A percentile compares a stretch with the other conserved stretches of the same genome.
Conservation (phyloP, 2,888 invertebrate genomes). For the Neuroscelio doddi region DNA sequence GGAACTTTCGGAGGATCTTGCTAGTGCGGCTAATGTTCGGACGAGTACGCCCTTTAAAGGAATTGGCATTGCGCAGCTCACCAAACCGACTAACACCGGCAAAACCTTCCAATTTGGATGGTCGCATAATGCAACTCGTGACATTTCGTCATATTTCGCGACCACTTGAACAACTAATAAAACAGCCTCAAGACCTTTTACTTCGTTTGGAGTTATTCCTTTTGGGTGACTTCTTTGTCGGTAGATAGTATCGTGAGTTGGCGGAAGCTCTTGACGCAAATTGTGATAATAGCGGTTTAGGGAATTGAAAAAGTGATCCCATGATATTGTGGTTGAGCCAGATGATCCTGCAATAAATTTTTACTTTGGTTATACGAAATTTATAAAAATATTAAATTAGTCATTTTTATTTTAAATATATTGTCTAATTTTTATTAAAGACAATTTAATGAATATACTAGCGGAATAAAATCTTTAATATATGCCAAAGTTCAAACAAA, state of each 20-base stretch:
- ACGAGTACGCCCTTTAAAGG: constrained; percentile 89
- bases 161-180: constrained; percentile 84
- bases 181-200: constrained; percentile 89
- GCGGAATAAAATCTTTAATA: too few relatives aligned
- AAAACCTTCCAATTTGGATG: constrained; percentile 91
- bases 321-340: constrained; percentile 77
- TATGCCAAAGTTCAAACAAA: too few relatives aligned
- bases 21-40: constrained; percentile 84
- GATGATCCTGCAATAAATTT: constrained; percentile 59
- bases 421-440: too few relatives aligned
- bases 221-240: constrained; percentile 74
- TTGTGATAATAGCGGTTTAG: constrained; percentile 82
- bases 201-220: constrained; percentile 85
- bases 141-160: constrained; percentile 85
- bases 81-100: constrained; percentile 84
- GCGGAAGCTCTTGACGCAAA: constrained; percentile 80
- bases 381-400: constrained; percentile 1
- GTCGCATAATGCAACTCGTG: constrained; percentile 87
- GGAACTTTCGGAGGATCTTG: constrained; percentile 84
- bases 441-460: too few relatives aligned
- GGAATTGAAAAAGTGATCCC: constrained; percentile 90
- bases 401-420: not conserved
- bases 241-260: constrained; percentile 79
- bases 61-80: constrained; percentile 90
- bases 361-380: not conserved